phyloP scores from a whole-genome alignment of 2,797 vertebrate species.

The Mionectes olivaceus region DNA sequence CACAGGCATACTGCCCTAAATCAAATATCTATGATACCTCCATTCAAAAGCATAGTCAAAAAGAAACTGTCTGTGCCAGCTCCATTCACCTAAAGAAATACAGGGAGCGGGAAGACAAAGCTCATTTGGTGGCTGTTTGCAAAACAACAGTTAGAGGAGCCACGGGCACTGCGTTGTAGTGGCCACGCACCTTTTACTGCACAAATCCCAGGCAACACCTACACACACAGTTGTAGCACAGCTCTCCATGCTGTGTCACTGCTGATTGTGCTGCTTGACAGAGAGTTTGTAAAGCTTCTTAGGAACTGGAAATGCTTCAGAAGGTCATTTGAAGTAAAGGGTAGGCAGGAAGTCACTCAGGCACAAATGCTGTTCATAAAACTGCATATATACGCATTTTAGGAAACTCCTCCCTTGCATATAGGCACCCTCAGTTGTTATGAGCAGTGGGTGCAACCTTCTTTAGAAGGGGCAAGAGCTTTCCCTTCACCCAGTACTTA shows the following conservation, averaged over 20 bases:
- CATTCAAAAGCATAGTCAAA: neutral
- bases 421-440: neutral
- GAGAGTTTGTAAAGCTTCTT: neutral
- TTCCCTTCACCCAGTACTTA: neutral
- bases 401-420: neutral
- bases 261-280: neutral
- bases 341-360: neutral
- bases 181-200: neutral
- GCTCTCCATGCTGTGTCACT: neutral
- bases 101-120: neutral
- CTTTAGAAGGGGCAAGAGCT: neutral
- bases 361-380: accelerated
- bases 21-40: neutral
- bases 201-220: neutral
- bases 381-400: neutral
- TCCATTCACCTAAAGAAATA: neutral
- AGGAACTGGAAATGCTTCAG: neutral
- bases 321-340: neutral
- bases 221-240: neutral
- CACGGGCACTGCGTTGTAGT: accelerated
- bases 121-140: neutral
- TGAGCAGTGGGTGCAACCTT: neutral
- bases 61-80: neutral
- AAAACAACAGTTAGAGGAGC: neutral
- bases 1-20: neutral